Conservation (phyloP, 2,888 invertebrate genomes). For the Tethea ocularis region DNA sequence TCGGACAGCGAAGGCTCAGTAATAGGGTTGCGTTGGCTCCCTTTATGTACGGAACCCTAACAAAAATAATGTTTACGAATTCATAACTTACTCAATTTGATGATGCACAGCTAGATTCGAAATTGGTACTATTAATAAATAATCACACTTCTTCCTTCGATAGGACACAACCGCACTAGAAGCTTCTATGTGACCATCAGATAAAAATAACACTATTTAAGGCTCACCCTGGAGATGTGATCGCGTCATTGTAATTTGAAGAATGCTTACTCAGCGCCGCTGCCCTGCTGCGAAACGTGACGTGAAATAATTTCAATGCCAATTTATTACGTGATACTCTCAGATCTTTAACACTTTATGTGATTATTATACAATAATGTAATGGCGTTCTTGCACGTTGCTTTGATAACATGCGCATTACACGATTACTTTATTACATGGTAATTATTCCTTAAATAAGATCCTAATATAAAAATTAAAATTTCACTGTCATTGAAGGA, state of each 20-base stretch:
- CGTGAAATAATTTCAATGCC: not conserved
- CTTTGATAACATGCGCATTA: not conserved
- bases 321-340: slow-evolving; percentile 2
- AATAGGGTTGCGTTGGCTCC: no score
- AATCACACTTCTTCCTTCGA: not conserved
- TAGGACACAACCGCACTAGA: not conserved
- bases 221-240: not conserved
- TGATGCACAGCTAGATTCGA: no score
- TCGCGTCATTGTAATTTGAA: slow-evolving; percentile 13
- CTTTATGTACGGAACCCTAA: no score
- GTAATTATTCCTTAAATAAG: no score
- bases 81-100: not conserved
- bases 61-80: no score
- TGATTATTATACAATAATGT: not conserved
- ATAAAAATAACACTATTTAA: not conserved
- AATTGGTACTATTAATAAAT: not conserved
- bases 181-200: not conserved
- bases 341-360: not conserved
- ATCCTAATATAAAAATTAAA: no score
- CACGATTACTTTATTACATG: not conserved
- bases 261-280: slow-evolving; percentile 27
- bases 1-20: no score
- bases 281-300: slow-evolving; percentile 6
- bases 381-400: slow-evolving; percentile 1
- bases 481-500: no score